These are phyloP conservation scores for Polyergus mexicanus DNA, from an alignment of 1,140 invertebrate genomes.

Conservation along the genomic window DNA sequence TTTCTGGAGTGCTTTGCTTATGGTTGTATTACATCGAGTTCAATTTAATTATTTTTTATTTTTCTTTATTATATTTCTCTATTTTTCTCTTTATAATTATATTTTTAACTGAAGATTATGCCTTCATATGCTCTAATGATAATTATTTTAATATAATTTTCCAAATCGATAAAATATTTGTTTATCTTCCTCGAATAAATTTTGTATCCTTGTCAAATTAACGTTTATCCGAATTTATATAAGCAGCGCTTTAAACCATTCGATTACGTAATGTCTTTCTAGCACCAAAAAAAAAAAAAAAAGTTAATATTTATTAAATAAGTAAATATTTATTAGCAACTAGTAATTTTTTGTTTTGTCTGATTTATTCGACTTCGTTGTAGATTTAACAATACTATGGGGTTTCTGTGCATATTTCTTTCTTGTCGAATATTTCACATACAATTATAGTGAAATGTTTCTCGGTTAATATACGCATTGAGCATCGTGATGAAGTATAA, in stretches of 20 bases:
- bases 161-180: not conserved
- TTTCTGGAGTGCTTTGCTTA: conserved; percentile 58
- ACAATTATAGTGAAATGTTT: conserved; percentile 35
- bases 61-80: not conserved
- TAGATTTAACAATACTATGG: not conserved
- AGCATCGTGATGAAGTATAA: not conserved
- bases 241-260: too few relatives aligned
- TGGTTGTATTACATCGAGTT: not conserved
- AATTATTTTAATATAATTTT: not conserved
- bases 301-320: too few relatives aligned
- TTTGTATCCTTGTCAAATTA: not conserved
- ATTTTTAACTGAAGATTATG: not conserved
- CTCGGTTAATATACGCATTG: not conserved
- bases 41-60: conserved; percentile 44
- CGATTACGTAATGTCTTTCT: too few relatives aligned
- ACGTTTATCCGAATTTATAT: too few relatives aligned
- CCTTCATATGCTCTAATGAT: not conserved
- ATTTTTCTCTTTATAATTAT: not conserved
- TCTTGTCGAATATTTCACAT: conserved; percentile 23
- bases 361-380: conserved; percentile 1
- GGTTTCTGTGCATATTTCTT: not conserved
- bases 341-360: not conserved
- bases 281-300: too few relatives aligned
- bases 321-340: not conserved
- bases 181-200: not conserved